Percentiles rank a stretch among this genome's conserved stretches.
Evolutionary conservation across 1,140 invertebrate species (phyloP).

Genomic region (Babylonia areolata): DNA sequence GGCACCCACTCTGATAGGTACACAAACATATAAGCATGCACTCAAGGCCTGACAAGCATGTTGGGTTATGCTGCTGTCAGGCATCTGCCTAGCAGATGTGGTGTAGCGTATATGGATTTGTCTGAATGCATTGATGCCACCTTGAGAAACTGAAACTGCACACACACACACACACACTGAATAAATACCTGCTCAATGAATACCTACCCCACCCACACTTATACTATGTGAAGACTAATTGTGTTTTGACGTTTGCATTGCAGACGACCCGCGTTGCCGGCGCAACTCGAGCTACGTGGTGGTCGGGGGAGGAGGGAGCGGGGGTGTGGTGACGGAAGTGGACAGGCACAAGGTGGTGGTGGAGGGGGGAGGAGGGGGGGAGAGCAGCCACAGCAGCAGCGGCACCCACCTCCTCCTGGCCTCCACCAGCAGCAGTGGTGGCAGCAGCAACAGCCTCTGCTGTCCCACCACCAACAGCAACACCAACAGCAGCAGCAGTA

Average conservation of each 20-base stretch:
- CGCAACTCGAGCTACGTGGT: conserved; percentile 34
- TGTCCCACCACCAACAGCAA: background rate
- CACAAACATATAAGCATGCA: no score
- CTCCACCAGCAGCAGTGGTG: conserved; percentile 5
- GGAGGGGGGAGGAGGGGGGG: conserved; percentile 21
- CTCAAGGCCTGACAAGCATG: no score
- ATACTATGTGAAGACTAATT: no score
- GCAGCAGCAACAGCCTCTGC: background rate
- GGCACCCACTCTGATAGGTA: no score
- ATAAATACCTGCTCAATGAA: no score
- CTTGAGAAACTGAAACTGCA: no score
- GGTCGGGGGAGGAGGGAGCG: background rate
- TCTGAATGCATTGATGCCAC: no score
- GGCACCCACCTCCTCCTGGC: background rate
- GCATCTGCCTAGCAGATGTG: no score
- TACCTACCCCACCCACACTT: no score
- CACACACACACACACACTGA: no score
- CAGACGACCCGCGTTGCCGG: conserved; percentile 29
- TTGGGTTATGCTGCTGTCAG: no score
- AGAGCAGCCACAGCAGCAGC: conserved; percentile 34
- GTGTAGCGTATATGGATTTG: no score
- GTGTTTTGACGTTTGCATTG: background rate
- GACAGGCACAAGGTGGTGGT: conserved; percentile 13
- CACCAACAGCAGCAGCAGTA: background rate
- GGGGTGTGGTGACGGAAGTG: background rate